phyloP scores from a whole-genome alignment of 1,140 invertebrate genomes.

The Camponotus pennsylvanicus region DNA sequence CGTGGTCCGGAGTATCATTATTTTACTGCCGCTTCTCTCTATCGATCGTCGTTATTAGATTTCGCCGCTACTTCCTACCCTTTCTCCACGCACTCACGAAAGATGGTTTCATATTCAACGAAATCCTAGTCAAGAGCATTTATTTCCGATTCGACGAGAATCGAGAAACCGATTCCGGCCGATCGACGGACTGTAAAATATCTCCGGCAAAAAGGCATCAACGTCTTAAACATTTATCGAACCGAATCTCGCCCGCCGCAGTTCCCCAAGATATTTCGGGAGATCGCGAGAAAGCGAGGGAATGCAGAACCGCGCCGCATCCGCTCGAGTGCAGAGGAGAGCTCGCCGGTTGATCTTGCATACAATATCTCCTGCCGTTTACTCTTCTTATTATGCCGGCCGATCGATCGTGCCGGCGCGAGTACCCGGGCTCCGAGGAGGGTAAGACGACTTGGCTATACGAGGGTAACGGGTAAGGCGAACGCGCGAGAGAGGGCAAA shows the following conservation, averaged over 20 bases:
- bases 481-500: constrained; percentile 44
- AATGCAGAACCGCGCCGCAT: constrained; percentile 52
- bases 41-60: constrained; percentile 31
- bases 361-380: constrained; percentile 79
- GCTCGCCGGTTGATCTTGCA: constrained; percentile 71
- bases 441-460: constrained; percentile 67
- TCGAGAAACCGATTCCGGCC: neutral
- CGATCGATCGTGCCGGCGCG: constrained; percentile 76
- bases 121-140: neutral
- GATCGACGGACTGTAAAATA: neutral
- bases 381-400: constrained; percentile 79
- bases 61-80: neutral
- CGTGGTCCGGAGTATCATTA: constrained; percentile 52
- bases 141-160: neutral
- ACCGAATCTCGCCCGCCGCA: neutral
- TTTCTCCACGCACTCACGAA: neutral
- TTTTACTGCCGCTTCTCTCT: constrained; percentile 40
- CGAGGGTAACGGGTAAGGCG: constrained; percentile 65
- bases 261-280: constrained; percentile 30
- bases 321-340: constrained; percentile 47
- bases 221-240: constrained; percentile 19
- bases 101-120: neutral
- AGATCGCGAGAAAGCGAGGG: constrained; percentile 22
- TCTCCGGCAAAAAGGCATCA: neutral
- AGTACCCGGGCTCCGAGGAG: constrained; percentile 51